A percentile compares a stretch with the other conserved stretches of the same genome.
phyloP scores from a whole-genome alignment of 2,113 vertebrate genomes.

The Lepisosteus osseus region DNA sequence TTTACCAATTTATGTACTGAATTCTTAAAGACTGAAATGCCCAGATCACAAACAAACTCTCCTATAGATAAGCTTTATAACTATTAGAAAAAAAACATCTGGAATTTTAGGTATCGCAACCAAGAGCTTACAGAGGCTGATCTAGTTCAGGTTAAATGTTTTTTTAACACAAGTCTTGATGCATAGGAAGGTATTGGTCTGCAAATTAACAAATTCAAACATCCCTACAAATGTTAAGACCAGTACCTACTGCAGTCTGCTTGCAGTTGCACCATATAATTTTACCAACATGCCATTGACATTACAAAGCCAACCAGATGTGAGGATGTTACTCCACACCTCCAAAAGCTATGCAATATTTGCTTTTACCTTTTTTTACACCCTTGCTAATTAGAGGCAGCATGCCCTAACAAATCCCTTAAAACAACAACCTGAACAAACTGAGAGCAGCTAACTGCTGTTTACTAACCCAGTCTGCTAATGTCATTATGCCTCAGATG shows the following conservation, averaged over 20 bases:
- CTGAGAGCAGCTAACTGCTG: constrained; percentile 22
- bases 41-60: no score
- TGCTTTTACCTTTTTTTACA: constrained; percentile 39
- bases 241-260: constrained; percentile 45
- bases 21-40: no score
- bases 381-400: constrained; percentile 31
- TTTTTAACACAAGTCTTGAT: no score
- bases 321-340: constrained; percentile 45
- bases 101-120: no score
- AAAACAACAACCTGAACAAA: constrained; percentile 10
- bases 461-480: constrained; percentile 19
- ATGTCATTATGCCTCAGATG: constrained; percentile 14
- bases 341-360: constrained; percentile 53
- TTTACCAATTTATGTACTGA: no score
- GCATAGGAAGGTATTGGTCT: background rate
- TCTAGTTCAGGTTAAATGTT: no score
- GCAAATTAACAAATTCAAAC: constrained; percentile 21
- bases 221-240: constrained; percentile 39
- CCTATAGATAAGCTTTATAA: no score
- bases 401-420: constrained; percentile 53
- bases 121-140: no score
- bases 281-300: constrained; percentile 60
- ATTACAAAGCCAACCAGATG: constrained; percentile 64
- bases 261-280: constrained; percentile 56
- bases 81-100: no score